Base-by-base conservation (phyloP, 2,113 vertebrate genomes). In the Siniperca knerii region DNA sequence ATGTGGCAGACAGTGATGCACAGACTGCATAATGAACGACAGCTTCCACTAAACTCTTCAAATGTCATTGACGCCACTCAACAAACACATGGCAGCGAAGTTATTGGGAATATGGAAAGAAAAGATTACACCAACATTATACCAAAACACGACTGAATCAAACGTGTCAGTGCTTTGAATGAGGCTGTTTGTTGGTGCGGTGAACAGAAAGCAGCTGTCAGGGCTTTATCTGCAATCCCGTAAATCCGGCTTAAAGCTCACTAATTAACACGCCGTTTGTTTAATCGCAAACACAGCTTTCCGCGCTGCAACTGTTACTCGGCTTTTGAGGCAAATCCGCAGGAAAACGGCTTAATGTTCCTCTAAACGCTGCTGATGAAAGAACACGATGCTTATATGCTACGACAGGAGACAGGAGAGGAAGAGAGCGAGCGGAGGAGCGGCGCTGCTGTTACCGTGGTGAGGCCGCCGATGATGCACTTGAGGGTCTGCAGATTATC, bases 401-500 rank as follows among this genome's bases (percentile, higher is more conserved):
- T 61, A 3, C 4, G 20, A 44, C 52, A 60, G n/a, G 21, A 21
- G n/a, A 40, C 9, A 46, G 8, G 15, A 23, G 10, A n/a, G 10
- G 57, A 40, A 23, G 33, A 75, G 10, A 42, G 37, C 25, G 25
- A 6, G 62, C 6, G 40, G 33, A 55, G 21, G 74, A 84, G 42
- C 3, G 50, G 58, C 35, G 66, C 58, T 85, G 70, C 58, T 77
- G 87, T 97, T 97, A 99, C 98, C 87, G 93, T 98, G 87, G 89
- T 96, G 79, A 99, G 97, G 81, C 96, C 92, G 11, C 95, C 94
- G 93, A 99, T 97, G 79, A 94, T 96, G 87, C 94, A 97, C 84
- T 95, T 97, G 78, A 98, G 92, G 60, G 91, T 95, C 92, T 97
- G 97, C 68, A 97, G 95, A 86, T 97, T 97, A 73, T 99, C 97